Evolutionary conservation across 2,888 invertebrate species (phyloP).

Genomic region (Cataglyphis cursor): DNA sequence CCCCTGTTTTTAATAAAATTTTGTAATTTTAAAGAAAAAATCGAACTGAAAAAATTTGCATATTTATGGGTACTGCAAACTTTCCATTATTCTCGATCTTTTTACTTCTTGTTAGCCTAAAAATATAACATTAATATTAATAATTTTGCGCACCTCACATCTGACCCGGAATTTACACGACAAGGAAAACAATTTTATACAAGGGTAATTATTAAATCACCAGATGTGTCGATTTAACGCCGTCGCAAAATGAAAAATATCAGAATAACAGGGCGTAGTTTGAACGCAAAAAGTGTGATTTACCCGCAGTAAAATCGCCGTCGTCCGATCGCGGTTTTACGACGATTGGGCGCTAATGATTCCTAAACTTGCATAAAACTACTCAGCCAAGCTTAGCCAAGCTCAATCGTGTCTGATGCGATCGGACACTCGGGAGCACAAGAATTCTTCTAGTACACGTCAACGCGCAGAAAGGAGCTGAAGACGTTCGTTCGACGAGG

Average conservation of each 20-base stretch:
- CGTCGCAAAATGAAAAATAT: not conserved
- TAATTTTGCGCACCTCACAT: not conserved
- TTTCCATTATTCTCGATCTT: not conserved
- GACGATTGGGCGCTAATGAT: not conserved
- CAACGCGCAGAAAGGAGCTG: constrained; percentile 52
- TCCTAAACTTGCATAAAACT: constrained; percentile 42
- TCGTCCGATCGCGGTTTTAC: constrained; percentile 30
- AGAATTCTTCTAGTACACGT: constrained; percentile 67
- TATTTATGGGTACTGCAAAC: not conserved
- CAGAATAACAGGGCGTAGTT: not conserved
- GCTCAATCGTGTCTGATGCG: not conserved
- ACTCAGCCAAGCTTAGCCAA: not conserved
- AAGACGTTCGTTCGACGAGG: constrained; percentile 23
- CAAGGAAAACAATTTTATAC: constrained; percentile 3
- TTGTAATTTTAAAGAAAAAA: not conserved
- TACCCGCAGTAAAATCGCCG: not conserved
- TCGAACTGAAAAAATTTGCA: not conserved
- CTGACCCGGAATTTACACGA: not conserved
- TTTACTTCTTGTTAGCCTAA: constrained; percentile 3
- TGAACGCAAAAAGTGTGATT: not conserved
- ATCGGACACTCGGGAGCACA: constrained; percentile 36
- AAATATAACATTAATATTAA: constrained; percentile 1
- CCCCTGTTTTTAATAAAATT: no score
- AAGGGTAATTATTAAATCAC: constrained; percentile 19
- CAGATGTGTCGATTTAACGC: constrained; percentile 2